A percentile compares a stretch with the other conserved stretches of the same genome.
These are phyloP conservation scores for Shargacucullia verbasci DNA, from an alignment of 2,888 invertebrate genomes.

Conservation along the genomic window DNA sequence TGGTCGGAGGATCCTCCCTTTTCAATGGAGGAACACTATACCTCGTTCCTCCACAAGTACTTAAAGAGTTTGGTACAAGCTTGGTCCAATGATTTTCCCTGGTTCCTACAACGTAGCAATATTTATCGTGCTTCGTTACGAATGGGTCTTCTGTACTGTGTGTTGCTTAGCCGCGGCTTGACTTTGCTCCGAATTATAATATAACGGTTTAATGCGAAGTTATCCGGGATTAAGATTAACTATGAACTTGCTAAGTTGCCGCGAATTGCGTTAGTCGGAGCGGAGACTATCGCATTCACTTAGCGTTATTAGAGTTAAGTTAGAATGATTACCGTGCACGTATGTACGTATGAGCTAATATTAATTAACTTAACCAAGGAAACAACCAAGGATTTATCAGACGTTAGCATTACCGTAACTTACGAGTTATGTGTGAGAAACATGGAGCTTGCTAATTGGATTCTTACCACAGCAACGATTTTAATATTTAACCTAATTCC, in stretches of 20 bases:
- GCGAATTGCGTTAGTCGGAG: constrained; percentile 3
- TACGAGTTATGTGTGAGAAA: background rate
- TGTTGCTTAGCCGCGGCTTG: background rate
- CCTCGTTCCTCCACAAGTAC: no score
- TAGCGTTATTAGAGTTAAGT: constrained; percentile 32
- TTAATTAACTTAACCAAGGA: constrained; percentile 4
- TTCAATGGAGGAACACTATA: no score
- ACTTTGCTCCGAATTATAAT: constrained; percentile 26
- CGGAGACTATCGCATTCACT: constrained; percentile 41
- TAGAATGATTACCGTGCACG: constrained; percentile 34
- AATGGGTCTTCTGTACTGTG: background rate
- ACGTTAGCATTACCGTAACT: constrained; percentile 8
- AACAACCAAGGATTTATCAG: background rate
- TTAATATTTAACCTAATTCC: background rate
- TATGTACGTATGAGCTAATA: constrained; percentile 12
- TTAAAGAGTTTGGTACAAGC: background rate
- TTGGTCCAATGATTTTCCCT: no score
- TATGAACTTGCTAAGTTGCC: constrained; percentile 31
- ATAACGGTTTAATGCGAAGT: constrained; percentile 44
- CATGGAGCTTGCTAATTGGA: background rate
- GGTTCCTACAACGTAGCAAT: no score
- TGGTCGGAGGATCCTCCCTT: no score
- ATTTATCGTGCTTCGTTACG: no score
- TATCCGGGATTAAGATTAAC: constrained; percentile 45
- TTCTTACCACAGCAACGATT: constrained; percentile 2